These are phyloP conservation scores for Melanotaenia boesemani DNA, from an alignment of 2,797 vertebrate species.

Conservation along the genomic window DNA sequence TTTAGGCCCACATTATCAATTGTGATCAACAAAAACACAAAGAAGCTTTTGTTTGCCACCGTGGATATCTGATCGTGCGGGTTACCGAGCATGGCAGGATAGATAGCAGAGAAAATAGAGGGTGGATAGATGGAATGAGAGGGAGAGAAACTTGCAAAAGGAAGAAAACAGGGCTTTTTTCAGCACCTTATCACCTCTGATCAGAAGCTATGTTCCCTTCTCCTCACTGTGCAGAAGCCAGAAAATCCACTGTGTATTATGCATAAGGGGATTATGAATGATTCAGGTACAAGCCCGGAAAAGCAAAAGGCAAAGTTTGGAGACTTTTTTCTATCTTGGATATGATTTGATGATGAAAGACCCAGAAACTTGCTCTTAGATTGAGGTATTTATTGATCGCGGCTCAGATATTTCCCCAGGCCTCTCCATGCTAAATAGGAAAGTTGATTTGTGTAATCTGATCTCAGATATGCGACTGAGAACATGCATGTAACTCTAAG, in stretches of 20 bases:
- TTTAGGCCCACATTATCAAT: background rate
- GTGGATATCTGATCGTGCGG: conserved; percentile 54
- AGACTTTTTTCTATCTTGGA: conserved; percentile 30
- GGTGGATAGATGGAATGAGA: conserved; percentile 15
- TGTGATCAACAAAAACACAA: conserved; percentile 26
- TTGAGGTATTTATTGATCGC: conserved; percentile 31
- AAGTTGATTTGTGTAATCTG: conserved; percentile 44
- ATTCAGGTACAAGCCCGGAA: conserved; percentile 50
- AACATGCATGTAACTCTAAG: conserved; percentile 28
- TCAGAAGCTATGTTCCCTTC: conserved; percentile 47
- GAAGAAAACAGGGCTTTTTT: conserved; percentile 62
- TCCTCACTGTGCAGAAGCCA: conserved; percentile 16
- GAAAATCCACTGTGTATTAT: conserved; percentile 61
- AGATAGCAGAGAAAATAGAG: conserved; percentile 29
- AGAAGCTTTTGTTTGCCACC: conserved; percentile 34
- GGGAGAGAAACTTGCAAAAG: conserved; percentile 29
- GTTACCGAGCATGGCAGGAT: conserved; percentile 27
- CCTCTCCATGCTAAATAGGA: conserved; percentile 24
- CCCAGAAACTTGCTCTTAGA: conserved; percentile 22
- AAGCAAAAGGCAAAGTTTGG: conserved; percentile 40
- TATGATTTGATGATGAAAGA: conserved; percentile 49
- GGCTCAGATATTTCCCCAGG: conserved; percentile 36
- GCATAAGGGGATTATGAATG: conserved; percentile 72
- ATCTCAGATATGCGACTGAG: conserved; percentile 47
- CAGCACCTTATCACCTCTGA: conserved; percentile 69